Evolutionary conservation across 2,888 invertebrate species (phyloP).

Genomic region (Microplitis manilae): DNA sequence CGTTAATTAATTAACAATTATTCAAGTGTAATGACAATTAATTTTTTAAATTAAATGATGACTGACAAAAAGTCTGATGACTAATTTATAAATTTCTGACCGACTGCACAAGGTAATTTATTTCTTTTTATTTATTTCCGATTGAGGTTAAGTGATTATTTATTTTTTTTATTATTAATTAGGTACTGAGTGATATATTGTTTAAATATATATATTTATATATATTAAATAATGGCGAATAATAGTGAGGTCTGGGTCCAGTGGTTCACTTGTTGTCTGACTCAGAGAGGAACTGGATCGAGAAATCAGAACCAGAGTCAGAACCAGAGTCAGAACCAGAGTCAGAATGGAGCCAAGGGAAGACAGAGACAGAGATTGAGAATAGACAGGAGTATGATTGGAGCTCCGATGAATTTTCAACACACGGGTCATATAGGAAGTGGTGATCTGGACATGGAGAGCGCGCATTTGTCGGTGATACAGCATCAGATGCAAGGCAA

Average conservation of each 20-base stretch:
- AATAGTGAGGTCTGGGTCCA: constrained; percentile 91
- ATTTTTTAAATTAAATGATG: background rate
- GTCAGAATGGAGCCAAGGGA: background rate
- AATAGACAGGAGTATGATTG: constrained; percentile 95
- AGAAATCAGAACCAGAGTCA: constrained; percentile 58
- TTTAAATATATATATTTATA: too few relatives aligned
- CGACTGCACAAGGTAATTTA: background rate
- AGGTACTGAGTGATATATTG: background rate
- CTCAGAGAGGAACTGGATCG: constrained; percentile 84
- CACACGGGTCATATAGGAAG: constrained; percentile 95
- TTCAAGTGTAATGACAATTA: background rate
- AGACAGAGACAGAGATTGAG: constrained; percentile 77
- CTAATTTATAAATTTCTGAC: background rate
- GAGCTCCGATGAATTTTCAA: constrained; percentile 94
- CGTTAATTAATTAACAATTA: background rate
- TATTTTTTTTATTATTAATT: background rate
- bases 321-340: constrained; percentile 55
- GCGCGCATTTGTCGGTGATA: constrained; percentile 86
- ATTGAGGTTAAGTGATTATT: background rate
- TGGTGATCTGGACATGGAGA: constrained; percentile 88
- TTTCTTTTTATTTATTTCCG: background rate
- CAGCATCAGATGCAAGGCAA: constrained; percentile 97
- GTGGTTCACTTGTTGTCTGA: constrained; percentile 92
- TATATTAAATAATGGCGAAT: constrained; percentile 75
- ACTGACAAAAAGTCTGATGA: background rate